Base-by-base conservation (phyloP, 2,797 vertebrate genomes). In the Hydrophis major region DNA sequence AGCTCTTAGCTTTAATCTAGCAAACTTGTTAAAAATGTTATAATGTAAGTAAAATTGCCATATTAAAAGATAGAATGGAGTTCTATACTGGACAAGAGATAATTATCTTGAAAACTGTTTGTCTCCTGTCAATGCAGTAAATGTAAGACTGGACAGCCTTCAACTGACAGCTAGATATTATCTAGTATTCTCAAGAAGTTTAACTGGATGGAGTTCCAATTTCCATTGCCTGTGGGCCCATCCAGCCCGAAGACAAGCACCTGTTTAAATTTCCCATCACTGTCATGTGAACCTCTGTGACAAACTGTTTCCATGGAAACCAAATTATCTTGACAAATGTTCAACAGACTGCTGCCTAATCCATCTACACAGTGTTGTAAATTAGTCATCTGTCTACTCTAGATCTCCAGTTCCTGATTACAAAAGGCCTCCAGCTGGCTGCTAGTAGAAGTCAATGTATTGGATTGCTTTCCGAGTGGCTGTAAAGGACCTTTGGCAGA, bases 341-440 rank as follows among this genome's bases (percentile, higher is more conserved):
- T 93, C 66, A 88, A 88, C 90, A 93, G 92, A 22, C 87, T 93
- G 90, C 87, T 93, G 90, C 87, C 56, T 2, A 13, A 14, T 32
- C 83, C 90, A 37, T 27, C 90, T 91, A 56, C 28, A 92, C 42
- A 63, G 92, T 4, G 60, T 90, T 12, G 47, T 92, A 83, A 89
- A 89, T 89, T 69, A 94, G 87, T 94, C 69, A 94, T 92, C 89
- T 91, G 55, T 91, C 92, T 94, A 50, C 50, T 92, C 87, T 91
- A 91, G 59, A 92, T 89, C 89, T 92, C 87, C 86, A 91, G 42
- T 53, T 86, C 91, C 66, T 94, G 86, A 59, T 89, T 88, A 50
- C 37, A 91, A 89, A 59, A 86, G 37, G 86, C 57, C 69, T 92
- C 89, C 89, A 90, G 86, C 89, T 94, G 91, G 89, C 89, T 32